phyloP scores from a whole-genome alignment of 2,113 vertebrate genomes.

The Beaufortia kweichowensis region DNA sequence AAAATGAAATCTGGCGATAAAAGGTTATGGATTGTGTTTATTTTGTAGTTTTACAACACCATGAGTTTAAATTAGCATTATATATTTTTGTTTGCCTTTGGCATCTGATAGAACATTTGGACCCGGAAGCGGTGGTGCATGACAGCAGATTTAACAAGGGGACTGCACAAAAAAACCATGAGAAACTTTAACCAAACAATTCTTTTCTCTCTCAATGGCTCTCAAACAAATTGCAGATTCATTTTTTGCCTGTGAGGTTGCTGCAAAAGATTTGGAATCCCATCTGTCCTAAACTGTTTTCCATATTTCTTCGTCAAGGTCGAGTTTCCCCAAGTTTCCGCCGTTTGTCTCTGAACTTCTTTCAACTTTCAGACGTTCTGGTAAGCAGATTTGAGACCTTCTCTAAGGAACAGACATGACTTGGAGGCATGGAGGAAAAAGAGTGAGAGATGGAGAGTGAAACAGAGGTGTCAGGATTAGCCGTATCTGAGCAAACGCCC shows the following conservation, averaged over 20 bases:
- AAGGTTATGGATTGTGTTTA: no score
- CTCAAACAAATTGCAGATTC: background rate
- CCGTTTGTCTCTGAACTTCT: background rate
- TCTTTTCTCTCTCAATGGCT: background rate
- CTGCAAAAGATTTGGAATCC: background rate
- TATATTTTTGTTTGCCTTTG: no score
- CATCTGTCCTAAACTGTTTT: conserved; percentile 12
- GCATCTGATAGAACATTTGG: no score
- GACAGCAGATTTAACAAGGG: no score
- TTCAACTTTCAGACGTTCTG: background rate
- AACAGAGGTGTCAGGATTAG: conserved; percentile 66
- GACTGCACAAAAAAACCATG: no score
- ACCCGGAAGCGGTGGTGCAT: no score
- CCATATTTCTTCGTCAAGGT: background rate
- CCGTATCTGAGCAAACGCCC: conserved; percentile 64
- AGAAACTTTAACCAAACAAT: no score
- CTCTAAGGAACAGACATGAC: conserved; percentile 37
- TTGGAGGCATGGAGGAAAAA: conserved; percentile 23
- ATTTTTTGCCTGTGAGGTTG: conserved; percentile 6
- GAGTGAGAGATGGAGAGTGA: conserved; percentile 32
- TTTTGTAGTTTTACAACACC: no score
- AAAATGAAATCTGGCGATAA: no score
- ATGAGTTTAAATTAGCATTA: no score
- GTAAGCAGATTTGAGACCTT: background rate
- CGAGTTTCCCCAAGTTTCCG: background rate